phyloP scores from a whole-genome alignment of 1,140 invertebrate species.

The Ceratina japonica region DNA sequence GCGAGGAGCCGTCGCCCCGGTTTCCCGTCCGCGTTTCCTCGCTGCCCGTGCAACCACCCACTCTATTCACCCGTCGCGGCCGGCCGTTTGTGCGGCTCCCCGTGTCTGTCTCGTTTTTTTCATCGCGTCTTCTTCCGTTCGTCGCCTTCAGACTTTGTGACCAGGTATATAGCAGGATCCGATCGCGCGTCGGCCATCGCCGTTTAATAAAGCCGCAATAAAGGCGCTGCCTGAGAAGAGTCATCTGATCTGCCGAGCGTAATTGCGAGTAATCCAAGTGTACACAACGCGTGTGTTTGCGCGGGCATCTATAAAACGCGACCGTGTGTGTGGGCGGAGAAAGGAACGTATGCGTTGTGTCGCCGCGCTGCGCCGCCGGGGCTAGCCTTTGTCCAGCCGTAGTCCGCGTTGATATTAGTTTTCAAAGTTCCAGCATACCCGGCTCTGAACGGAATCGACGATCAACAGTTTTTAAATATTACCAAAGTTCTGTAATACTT shows the following conservation, averaged over 20 bases:
- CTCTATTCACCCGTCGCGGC: too few relatives aligned
- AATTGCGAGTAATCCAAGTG: constrained; percentile 49
- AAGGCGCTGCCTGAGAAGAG: constrained; percentile 40
- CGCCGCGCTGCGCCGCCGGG: constrained; percentile 21
- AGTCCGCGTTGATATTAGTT: constrained; percentile 45
- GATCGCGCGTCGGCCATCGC: constrained; percentile 45
- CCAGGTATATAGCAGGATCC: constrained; percentile 1
- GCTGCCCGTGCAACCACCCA: not conserved
- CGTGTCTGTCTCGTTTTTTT: constrained; percentile 19
- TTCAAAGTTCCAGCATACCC: constrained; percentile 41
- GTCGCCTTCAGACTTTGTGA: constrained; percentile 38
- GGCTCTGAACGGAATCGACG: constrained; percentile 15
- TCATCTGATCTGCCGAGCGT: constrained; percentile 52
- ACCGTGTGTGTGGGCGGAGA: constrained; percentile 2
- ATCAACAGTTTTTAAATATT: constrained; percentile 40
- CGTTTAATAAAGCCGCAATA: constrained; percentile 58
- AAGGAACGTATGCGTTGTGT: constrained; percentile 30
- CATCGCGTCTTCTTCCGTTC: constrained; percentile 22
- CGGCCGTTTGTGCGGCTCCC: too few relatives aligned
- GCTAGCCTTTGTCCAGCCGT: constrained; percentile 33
- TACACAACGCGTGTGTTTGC: constrained; percentile 50
- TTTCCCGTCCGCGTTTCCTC: not conserved
- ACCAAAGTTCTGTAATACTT: constrained; percentile 44
- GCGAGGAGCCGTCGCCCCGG: not conserved
- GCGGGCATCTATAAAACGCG: constrained; percentile 34